A percentile compares a stretch with the other conserved stretches of the same genome.
Conservation (phyloP, 1,140 invertebrate genomes). For the Lucilia sericata region DNA sequence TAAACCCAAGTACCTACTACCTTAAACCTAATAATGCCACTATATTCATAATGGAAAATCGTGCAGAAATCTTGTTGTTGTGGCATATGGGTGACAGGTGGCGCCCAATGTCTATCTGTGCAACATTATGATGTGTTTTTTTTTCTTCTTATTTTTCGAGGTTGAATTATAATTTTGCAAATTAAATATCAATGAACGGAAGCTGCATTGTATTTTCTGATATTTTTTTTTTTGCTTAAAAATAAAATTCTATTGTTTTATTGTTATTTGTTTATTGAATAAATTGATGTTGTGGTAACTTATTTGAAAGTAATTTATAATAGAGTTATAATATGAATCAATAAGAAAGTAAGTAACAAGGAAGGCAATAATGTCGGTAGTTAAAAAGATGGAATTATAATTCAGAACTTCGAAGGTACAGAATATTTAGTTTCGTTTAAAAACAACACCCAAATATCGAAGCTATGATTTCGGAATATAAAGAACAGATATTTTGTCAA, state of each 20-base stretch:
- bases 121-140: background rate
- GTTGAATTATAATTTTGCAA: background rate
- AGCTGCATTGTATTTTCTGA: background rate
- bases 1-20: background rate
- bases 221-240: background rate
- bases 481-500: too few species aligned
- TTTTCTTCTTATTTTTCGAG: background rate
- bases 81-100: constrained; percentile 39
- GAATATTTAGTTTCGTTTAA: too few species aligned
- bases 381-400: too few species aligned
- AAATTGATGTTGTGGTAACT: background rate
- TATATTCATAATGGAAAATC: constrained; percentile 37
- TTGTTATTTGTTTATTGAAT: background rate
- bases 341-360: background rate
- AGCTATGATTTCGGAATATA: too few species aligned
- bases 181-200: constrained; percentile 35
- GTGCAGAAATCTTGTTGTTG: constrained; percentile 22
- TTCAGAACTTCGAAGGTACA: too few species aligned
- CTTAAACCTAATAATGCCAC: constrained; percentile 13
- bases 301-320: constrained; percentile 12
- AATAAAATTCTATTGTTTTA: background rate
- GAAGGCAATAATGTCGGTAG: background rate
- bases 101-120: constrained; percentile 29
- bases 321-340: background rate
- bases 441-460: too few species aligned